Base-by-base conservation (phyloP, 2,797 vertebrate genomes). In the Pogoniulus pusillus region DNA sequence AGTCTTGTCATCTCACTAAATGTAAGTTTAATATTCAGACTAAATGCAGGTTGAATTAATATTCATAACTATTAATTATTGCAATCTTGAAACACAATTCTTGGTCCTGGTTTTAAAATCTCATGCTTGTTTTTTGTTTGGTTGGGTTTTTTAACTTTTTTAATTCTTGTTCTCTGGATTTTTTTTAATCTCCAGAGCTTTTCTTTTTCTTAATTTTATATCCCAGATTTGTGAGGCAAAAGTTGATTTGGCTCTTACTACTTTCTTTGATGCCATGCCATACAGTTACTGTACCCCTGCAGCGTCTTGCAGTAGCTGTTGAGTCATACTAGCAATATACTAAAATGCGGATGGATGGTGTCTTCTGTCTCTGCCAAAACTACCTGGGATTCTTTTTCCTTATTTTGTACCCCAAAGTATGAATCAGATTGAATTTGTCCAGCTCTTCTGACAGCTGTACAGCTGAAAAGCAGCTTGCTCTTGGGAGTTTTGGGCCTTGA, bases 261-360 rank as follows among this genome's bases (percentile, higher is more conserved):
- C 59, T 75, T 74, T 69, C 37, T 59, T 24, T 94, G n/a, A 7
- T 86, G 65, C 82, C 54, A 53, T 45, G 34, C 45, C 64, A 13
- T 12, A 13, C 30, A 84, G 71, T 66, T 93, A 3, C 30, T 7
- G 17, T 68, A 34, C 19, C 76, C 73, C 84, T 77, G 91, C 85
- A 91, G 80, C 63, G 77, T 82, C 82, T 77, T 74, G 69, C 91
- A 64, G 70, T 70, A 24, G 57, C 72, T 87, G 73, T 81, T 89
- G 89, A 91, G 74, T 94, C 71, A 83, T 37, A 2, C 64, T 85
- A 80, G 22, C 53, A 63, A 5, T 37, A 1, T 16, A 12, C 39
- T 27, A 2, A 82, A 73, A 32, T 34, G 27, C 84, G 93, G 51
- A 87, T 89, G 73, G 63, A 14, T 66, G 63, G 37, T 2, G 13